Evolutionary conservation across 1,140 invertebrate genomes (phyloP).

Genomic region (Belonocnema kinseyi): DNA sequence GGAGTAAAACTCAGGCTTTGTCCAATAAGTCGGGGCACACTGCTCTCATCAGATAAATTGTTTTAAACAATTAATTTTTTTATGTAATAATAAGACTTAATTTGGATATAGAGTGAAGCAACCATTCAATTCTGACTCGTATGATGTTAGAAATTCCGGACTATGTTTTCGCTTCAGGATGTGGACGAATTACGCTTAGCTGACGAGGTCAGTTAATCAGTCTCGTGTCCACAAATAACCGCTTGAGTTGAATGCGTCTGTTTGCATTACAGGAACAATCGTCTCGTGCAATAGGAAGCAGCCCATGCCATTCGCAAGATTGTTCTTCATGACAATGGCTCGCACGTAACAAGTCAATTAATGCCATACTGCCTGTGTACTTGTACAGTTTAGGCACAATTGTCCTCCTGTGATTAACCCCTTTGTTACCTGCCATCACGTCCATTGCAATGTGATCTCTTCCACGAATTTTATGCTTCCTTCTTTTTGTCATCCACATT

Average conservation of each 20-base stretch:
- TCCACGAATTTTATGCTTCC: background rate
- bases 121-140: too few relatives aligned
- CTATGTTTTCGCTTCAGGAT: background rate
- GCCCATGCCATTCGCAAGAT: slow-evolving; percentile 1
- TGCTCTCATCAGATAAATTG: too few relatives aligned
- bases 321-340: slow-evolving; percentile 28
- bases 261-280: slow-evolving; percentile 27
- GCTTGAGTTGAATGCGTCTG: slow-evolving; percentile 11
- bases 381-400: background rate
- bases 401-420: slow-evolving; percentile 10
- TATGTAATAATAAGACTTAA: too few relatives aligned
- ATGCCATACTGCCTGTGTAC: background rate
- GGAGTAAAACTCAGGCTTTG: too few relatives aligned
- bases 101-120: too few relatives aligned
- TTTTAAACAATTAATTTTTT: too few relatives aligned
- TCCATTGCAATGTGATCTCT: background rate
- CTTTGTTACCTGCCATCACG: background rate
- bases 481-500: too few relatives aligned
- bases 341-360: slow-evolving; percentile 26
- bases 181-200: too few relatives aligned
- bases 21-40: too few relatives aligned
- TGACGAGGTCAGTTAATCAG: background rate
- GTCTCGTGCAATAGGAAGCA: slow-evolving; percentile 18
- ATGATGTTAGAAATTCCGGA: background rate
- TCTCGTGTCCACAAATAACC: slow-evolving; percentile 21